phyloP scores from a whole-genome alignment of 2,797 vertebrate species.

The Staurois parvus region DNA sequence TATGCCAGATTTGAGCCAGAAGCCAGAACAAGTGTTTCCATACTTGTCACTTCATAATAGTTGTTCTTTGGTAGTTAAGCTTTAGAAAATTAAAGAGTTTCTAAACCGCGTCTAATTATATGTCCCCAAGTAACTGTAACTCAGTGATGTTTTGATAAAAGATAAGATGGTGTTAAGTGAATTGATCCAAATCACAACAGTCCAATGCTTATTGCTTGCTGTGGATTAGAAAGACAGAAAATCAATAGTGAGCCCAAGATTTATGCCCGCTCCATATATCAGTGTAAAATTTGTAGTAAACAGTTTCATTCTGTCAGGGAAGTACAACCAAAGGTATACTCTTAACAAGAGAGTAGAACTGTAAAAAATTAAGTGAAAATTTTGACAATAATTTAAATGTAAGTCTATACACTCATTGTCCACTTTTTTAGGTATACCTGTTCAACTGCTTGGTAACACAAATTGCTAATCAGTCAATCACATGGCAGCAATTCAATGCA shows the following conservation, averaged over 20 bases:
- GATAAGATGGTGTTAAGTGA: constrained; percentile 46
- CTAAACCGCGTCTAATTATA: constrained; percentile 20
- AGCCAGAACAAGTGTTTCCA: neutral
- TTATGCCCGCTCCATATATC: constrained; percentile 4
- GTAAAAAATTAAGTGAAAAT: too few species aligned
- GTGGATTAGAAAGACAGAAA: constrained; percentile 51
- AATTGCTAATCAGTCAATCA: too few species aligned
- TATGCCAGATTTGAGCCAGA: too few species aligned
- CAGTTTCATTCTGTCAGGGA: constrained; percentile 13
- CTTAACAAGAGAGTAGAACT: too few species aligned
- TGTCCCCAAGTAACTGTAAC: constrained; percentile 31
- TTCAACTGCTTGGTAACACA: too few species aligned
- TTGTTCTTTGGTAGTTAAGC: constrained; percentile 4
- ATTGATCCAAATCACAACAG: constrained; percentile 47
- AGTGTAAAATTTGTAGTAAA: constrained; percentile 9
- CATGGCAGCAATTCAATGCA: too few species aligned
- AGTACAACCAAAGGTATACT: neutral
- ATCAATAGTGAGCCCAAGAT: constrained; percentile 44
- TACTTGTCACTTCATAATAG: neutral
- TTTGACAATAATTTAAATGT: too few species aligned
- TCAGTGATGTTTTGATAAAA: constrained; percentile 48
- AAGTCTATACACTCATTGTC: too few species aligned
- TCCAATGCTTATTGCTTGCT: constrained; percentile 49
- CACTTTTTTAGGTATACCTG: too few species aligned
- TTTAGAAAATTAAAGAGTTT: constrained; percentile 17